phyloP scores from a whole-genome alignment of 1,140 invertebrate species.

The Babylonia areolata region DNA sequence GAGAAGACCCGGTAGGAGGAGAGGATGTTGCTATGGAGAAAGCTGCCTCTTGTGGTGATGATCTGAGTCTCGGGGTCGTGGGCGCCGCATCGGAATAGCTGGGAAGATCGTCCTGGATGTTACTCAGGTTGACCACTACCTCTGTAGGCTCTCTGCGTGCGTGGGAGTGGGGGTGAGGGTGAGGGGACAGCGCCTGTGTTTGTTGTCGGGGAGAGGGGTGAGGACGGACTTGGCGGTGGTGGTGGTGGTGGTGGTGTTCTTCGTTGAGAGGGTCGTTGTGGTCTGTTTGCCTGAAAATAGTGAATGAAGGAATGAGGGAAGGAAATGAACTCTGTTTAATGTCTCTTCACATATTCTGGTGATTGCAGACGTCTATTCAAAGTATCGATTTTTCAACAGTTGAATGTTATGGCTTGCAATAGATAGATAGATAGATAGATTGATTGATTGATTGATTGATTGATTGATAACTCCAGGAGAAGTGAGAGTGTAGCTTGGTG shows the following conservation, averaged over 20 bases:
- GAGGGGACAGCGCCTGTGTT: neutral
- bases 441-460: too few relatives aligned
- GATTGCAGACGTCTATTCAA: too few relatives aligned
- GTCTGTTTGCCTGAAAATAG: neutral
- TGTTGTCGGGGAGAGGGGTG: neutral
- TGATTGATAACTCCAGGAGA: too few relatives aligned
- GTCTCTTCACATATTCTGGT: too few relatives aligned
- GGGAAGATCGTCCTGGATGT: neutral
- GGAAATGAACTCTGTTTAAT: too few relatives aligned
- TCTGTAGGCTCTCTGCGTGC: neutral
- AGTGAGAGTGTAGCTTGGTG: neutral
- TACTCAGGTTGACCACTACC: too few relatives aligned
- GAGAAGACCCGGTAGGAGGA: neutral
- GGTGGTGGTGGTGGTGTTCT: neutral
- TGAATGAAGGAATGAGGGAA: neutral
- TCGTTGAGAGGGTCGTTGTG: neutral
- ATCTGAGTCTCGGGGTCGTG: too few relatives aligned
- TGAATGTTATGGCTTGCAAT: too few relatives aligned
- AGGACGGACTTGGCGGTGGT: neutral
- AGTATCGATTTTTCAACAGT: too few relatives aligned
- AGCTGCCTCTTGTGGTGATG: too few relatives aligned
- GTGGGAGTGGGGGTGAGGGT: neutral
- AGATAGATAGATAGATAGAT: too few relatives aligned
- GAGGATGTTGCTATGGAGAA: too few relatives aligned
- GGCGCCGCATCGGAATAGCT: neutral